Base-by-base conservation (phyloP, 2,797 vertebrate genomes). In the Coilia nasus region DNA sequence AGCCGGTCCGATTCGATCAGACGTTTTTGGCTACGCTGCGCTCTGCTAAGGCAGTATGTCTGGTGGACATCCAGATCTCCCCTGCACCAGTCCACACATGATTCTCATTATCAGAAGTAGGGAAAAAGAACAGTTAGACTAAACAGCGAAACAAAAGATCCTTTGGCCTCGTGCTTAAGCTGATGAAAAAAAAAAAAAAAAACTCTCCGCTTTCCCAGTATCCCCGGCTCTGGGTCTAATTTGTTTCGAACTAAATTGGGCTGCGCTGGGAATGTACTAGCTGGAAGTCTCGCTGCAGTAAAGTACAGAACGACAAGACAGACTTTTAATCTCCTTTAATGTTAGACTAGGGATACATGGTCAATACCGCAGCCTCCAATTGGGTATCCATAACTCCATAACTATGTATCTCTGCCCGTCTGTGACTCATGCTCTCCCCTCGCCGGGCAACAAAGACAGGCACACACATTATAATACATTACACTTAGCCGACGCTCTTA, bases 111-210 rank as follows among this genome's bases (percentile, higher is more conserved):
- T 81, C 47, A 14, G 15, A 87, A 81, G 31, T 15, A 71, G 35
- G 35, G 35, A 41, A 41, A 41, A 41, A 41, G 2, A 82, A 50
- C 86, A 85, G 87, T 60, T 60, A 92, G 87, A 89, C 86, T 88
- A 92, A 92, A 91, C 90, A 92, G 67, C 57, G 41, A 85, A 85
- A 84, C 64, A 35, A 71, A 71, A 35, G 64, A 71, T 5, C 64
- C 28, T 25, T 71, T 71, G 64, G 28, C 28, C 64, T 35, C 2
- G 28, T 31, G 31, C 31, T 71, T 31, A 35, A 71, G 12, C 6
- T 31, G 28, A 71, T 71, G 64, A 11, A 31, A 64, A n/a, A n/a
- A n/a, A n/a, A n/a, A n/a, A n/a, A n/a, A n/a, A n/a, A n/a, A 59
- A 64, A 64, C 59, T 10, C 59, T 10, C 9, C 60, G 25, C 28